Evolutionary conservation across 1,140 invertebrate species (phyloP), one percentile per base, ranked within the genome.

Genomic region (Lanistes nyassanus): DNA sequence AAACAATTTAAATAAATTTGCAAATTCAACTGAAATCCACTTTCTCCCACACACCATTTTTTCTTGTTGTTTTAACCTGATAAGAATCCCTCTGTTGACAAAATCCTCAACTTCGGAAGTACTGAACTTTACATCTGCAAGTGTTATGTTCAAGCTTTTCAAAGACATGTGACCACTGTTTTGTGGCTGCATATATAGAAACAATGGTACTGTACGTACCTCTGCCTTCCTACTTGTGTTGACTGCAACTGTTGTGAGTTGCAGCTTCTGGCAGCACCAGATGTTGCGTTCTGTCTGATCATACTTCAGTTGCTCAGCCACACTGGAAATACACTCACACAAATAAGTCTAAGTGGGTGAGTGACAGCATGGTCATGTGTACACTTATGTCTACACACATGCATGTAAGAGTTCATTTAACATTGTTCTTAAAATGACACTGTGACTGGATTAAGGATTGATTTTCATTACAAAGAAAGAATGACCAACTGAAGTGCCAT

Each of bases 211-310:
- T 60, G 23, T 7, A 60, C 51, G 13, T 9, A 72, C 70, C 70
- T 72, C 60, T 16, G 3, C 70, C 11, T 36, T 26, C 21, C 60
- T 26, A 29, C 42, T 56, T 34, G 60, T 37, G 29, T 72, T 72
- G 55, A 72, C 36, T 56, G 58, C 55, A 55, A 72, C 29, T 26
- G 70, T 7, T 21, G 70, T 39, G 16, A 72, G 11, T 9, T 26
- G 39, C 4, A 72, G 55, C 16, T 60, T 21, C 36, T 72, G 58
- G 34, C 37, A n/a, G 19, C 56, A 42, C 3, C 39, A n/a, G 29
- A 29, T 72, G 21, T 37, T 9, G 37, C 56, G 55, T n/a, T 72
- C 70, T 34, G 60, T 55, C 9, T 60, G 55, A 42, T 72, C 70
- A 31, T 39, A 7, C 13, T 39, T n/a, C 21, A 55, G 34, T n/a